phyloP scores from a whole-genome alignment of 2,113 vertebrate species.

The Thermophis baileyi region DNA sequence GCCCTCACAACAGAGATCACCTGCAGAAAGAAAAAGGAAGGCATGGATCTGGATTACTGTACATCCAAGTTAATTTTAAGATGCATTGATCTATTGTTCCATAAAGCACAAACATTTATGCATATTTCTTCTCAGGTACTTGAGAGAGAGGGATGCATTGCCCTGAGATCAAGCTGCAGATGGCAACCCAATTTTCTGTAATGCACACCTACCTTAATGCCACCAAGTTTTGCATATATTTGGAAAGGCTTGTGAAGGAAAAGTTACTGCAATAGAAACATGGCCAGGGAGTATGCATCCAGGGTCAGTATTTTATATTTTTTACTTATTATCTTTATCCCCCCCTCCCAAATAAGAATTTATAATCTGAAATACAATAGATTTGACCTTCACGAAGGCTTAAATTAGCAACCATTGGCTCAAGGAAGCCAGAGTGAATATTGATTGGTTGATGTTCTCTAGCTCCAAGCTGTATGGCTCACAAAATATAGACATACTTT shows the following conservation, averaged over 20 bases:
- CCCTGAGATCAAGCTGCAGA: neutral
- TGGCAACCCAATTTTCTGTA: neutral
- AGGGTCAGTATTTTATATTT: neutral
- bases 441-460: neutral
- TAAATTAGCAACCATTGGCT: too few relatives aligned
- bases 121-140: neutral
- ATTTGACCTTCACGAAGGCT: neutral
- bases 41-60: neutral
- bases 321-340: neutral
- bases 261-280: neutral
- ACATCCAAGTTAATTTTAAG: neutral
- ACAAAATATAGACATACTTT: neutral
- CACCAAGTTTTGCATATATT: neutral
- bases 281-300: neutral
- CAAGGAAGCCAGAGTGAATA: neutral
- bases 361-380: neutral
- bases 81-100: neutral
- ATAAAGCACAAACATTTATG: neutral
- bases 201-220: neutral
- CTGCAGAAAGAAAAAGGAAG: neutral
- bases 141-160: neutral
- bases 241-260: neutral
- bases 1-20: neutral
- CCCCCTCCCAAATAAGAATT: neutral
- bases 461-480: neutral